Conservation (phyloP, 2,113 vertebrate genomes). For the Elgaria multicarinata region DNA sequence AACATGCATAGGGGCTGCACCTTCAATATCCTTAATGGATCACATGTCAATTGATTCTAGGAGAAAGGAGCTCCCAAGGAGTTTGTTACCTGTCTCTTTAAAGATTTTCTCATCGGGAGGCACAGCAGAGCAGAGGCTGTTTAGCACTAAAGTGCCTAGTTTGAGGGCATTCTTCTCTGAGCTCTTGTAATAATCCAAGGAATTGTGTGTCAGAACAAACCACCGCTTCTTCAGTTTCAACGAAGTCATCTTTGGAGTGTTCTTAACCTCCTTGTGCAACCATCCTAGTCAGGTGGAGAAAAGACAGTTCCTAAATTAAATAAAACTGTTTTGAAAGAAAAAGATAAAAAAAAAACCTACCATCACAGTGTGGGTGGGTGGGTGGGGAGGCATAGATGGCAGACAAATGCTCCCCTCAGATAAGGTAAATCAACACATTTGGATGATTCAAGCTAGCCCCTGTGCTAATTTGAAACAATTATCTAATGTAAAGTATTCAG, state of each 20-base stretch:
- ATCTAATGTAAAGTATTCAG: not conserved
- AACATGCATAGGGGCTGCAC: too few species aligned
- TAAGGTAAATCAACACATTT: not conserved
- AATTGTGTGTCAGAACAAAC: slow-evolving; percentile 98
- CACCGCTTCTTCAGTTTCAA: slow-evolving; percentile 96
- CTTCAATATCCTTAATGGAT: not conserved
- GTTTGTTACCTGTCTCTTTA: slow-evolving; percentile 89
- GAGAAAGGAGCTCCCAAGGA: not conserved
- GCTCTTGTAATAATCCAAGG: slow-evolving; percentile 97
- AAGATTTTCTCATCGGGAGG: slow-evolving; percentile 93
- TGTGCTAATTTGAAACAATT: not conserved
- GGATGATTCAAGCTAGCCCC: not conserved
- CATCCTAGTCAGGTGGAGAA: slow-evolving; percentile 82
- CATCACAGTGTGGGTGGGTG: not conserved
- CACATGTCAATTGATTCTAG: not conserved
- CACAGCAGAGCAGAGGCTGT: slow-evolving; percentile 94
- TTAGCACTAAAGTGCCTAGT: slow-evolving; percentile 92
- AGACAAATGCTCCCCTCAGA: not conserved
- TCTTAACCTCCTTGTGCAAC: slow-evolving; percentile 95
- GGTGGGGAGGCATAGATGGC: too few species aligned
- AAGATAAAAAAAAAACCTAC: not conserved
- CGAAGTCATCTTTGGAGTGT: slow-evolving; percentile 84
- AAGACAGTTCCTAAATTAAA: slow-evolving; percentile 16
- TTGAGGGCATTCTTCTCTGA: slow-evolving; percentile 91
- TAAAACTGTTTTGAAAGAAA: not conserved